Percentiles rank a stretch among this genome's conserved stretches.
These are phyloP conservation scores for Blastobasis adustella DNA, from an alignment of 2,888 invertebrate species.

Conservation along the genomic window DNA sequence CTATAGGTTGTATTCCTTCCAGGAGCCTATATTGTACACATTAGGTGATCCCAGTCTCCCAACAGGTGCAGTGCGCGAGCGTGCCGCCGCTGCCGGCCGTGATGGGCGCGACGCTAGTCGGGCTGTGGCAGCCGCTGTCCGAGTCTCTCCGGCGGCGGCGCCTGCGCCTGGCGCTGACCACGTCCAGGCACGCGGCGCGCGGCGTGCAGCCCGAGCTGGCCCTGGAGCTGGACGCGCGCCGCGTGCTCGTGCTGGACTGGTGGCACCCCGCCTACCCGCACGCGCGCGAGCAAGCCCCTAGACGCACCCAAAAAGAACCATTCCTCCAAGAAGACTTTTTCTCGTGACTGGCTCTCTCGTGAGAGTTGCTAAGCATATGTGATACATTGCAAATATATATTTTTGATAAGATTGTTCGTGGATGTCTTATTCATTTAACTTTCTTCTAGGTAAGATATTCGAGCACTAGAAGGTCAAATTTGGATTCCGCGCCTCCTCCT, in stretches of 20 bases:
- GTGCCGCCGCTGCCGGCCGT: slow-evolving; percentile 57
- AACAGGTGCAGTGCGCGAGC: too few species aligned
- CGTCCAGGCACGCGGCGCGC: slow-evolving; percentile 33
- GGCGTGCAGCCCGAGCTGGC: slow-evolving; percentile 43
- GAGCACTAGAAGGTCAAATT: too few species aligned
- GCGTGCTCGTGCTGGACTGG: slow-evolving; percentile 42
- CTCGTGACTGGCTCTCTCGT: slow-evolving; percentile 5
- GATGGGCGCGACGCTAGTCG: slow-evolving; percentile 75
- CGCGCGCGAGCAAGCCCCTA: slow-evolving; percentile 38
- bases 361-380: slow-evolving; percentile 11
- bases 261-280: slow-evolving; percentile 75
- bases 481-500: too few species aligned
- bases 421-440: too few species aligned
- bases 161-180: slow-evolving; percentile 70
- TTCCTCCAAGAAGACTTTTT: slow-evolving; percentile 45
- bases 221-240: slow-evolving; percentile 44
- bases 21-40: too few species aligned
- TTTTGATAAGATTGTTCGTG: slow-evolving; percentile 1
- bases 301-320: slow-evolving; percentile 36
- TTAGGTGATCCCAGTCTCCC: too few species aligned
- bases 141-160: slow-evolving; percentile 70
- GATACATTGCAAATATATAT: slow-evolving; percentile 14
- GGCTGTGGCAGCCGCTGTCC: slow-evolving; percentile 68
- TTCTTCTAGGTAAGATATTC: too few species aligned
- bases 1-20: too few species aligned